These are phyloP conservation scores for Ethmia dodecea DNA, from an alignment of 2,888 invertebrate species.

Conservation along the genomic window DNA sequence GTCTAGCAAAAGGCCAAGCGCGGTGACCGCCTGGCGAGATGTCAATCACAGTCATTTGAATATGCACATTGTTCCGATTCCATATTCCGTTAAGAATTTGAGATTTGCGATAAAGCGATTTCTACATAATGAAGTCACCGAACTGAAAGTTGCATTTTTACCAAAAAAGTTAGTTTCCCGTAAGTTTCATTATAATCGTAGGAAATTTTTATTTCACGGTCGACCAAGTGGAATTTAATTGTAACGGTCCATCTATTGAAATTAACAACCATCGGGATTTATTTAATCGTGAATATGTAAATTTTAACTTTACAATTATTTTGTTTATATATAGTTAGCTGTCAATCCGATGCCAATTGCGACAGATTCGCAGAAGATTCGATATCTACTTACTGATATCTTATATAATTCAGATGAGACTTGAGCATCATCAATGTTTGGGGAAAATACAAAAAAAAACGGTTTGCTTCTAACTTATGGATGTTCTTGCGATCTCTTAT, in stretches of 20 bases:
- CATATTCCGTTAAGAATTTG: conserved; percentile 60
- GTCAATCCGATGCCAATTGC: too few species aligned
- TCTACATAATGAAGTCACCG: conserved; percentile 55
- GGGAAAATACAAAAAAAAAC: too few species aligned
- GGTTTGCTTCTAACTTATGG: too few species aligned
- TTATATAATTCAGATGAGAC: too few species aligned
- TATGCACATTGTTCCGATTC: conserved; percentile 59
- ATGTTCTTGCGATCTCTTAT: too few species aligned
- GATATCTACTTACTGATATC: too few species aligned
- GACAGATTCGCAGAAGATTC: too few species aligned
- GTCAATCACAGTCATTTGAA: conserved; percentile 73
- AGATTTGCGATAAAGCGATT: conserved; percentile 63
- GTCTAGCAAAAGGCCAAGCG: conserved; percentile 13
- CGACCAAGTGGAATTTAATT: conserved; percentile 53
- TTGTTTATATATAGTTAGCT: too few species aligned
- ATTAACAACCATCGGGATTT: conserved; percentile 11
- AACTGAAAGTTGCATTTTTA: conserved; percentile 56
- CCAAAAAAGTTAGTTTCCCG: conserved; percentile 42
- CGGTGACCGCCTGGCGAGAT: conserved; percentile 70
- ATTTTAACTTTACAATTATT: too few species aligned
- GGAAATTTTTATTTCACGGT: too few species aligned
- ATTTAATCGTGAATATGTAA: too few species aligned
- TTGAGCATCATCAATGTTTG: too few species aligned
- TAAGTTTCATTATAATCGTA: conserved; percentile 31
- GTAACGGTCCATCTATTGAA: conserved; percentile 58